These are phyloP conservation scores for Micrastur ruficollis DNA, from an alignment of 2,797 vertebrate genomes.

Conservation along the genomic window DNA sequence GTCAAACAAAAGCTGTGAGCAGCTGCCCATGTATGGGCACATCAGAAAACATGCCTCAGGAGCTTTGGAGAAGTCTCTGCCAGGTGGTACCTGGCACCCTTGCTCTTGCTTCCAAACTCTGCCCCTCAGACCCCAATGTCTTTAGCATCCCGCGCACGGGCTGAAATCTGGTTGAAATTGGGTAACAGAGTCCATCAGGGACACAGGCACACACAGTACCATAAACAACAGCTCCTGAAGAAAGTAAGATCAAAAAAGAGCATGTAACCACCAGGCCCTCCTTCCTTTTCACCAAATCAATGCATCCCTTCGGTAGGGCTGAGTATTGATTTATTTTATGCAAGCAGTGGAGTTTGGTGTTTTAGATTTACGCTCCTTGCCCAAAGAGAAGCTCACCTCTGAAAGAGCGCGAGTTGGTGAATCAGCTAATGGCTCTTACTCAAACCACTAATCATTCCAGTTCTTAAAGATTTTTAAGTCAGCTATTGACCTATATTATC, in stretches of 20 bases:
- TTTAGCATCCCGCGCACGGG: not conserved
- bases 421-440: not conserved
- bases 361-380: not conserved
- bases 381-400: not conserved
- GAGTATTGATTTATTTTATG: not conserved
- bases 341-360: not conserved
- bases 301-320: not conserved
- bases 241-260: not conserved
- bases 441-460: conserved; percentile 8
- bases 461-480: conserved; percentile 51
- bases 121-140: not conserved
- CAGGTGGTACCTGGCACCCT: not conserved
- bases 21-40: not conserved
- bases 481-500: conserved; percentile 14
- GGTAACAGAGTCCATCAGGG: not conserved
- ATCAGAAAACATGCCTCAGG: not conserved
- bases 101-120: not conserved
- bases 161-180: not conserved
- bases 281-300: not conserved
- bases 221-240: not conserved
- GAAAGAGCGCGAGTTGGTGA: not conserved
- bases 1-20: not conserved
- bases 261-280: not conserved
- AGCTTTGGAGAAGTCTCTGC: not conserved
- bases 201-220: accelerated